Conservation (phyloP, 2,888 invertebrate species). For the Neocrepidodera transversa region DNA sequence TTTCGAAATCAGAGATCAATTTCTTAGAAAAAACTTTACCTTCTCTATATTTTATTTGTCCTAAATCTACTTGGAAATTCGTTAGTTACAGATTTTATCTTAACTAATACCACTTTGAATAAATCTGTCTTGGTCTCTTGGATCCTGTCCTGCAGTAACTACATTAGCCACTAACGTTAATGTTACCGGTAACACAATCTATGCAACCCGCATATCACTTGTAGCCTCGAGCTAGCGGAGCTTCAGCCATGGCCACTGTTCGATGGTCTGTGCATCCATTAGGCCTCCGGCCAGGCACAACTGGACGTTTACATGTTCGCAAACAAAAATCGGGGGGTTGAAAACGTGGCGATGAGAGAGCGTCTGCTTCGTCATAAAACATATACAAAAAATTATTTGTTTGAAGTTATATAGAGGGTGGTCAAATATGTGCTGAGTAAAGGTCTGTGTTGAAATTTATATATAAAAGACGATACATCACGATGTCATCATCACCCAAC, state of each 20-base stretch:
- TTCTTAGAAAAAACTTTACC: too few species aligned
- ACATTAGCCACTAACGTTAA: slow-evolving; percentile 21
- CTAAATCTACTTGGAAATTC: too few species aligned
- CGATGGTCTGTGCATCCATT: slow-evolving; percentile 27
- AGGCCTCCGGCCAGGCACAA: slow-evolving; percentile 24
- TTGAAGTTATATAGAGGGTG: not conserved
- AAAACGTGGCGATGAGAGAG: not conserved
- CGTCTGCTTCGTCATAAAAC: not conserved
- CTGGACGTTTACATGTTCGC: slow-evolving; percentile 26
- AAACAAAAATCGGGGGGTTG: slow-evolving; percentile 5
- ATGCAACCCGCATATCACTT: slow-evolving; percentile 30
- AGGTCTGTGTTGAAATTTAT: not conserved
- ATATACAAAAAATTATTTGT: not conserved
- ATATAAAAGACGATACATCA: not conserved
- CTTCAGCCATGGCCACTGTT: slow-evolving; percentile 21
- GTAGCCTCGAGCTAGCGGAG: slow-evolving; percentile 19
- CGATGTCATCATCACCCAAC: slow-evolving; percentile 15
- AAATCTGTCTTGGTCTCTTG: too few species aligned
- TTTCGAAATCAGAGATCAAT: too few species aligned
- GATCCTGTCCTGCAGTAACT: slow-evolving; percentile 23
- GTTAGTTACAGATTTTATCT: too few species aligned
- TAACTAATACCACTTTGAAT: too few species aligned
- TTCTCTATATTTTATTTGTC: too few species aligned
- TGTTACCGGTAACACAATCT: slow-evolving; percentile 29
- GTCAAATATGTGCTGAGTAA: not conserved